Evolutionary conservation across 2,888 invertebrate species (phyloP).

Genomic region (Rhogogaster chlorosoma): DNA sequence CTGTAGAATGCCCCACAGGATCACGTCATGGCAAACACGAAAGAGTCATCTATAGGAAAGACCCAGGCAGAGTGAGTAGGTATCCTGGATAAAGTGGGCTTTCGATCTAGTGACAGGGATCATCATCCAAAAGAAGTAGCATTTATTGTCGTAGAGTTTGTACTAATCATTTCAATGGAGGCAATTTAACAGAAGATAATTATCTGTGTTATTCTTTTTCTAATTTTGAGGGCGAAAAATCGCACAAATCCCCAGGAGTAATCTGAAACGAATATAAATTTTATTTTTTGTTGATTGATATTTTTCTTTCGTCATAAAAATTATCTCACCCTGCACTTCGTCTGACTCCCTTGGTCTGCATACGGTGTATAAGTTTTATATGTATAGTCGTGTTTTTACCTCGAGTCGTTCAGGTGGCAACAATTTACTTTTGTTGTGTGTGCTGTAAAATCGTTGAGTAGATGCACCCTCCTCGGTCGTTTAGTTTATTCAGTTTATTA

Average conservation of each 20-base stretch:
- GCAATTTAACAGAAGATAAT: not conserved
- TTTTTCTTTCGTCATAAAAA: not conserved
- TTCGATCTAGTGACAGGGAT: not conserved
- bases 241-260: not conserved
- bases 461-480: slow-evolving; percentile 24
- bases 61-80: not conserved
- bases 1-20: slow-evolving; percentile 25
- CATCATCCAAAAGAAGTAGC: not conserved
- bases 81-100: not conserved
- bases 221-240: not conserved
- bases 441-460: slow-evolving; percentile 18
- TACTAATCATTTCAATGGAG: not conserved
- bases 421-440: not conserved
- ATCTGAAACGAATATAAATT: not conserved
- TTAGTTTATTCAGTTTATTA: slow-evolving; percentile 25
- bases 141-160: not conserved
- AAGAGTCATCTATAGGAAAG: slow-evolving; percentile 31
- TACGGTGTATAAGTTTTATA: not conserved
- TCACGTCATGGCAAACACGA: slow-evolving; percentile 31
- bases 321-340: not conserved
- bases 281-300: not conserved
- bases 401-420: slow-evolving; percentile 1
- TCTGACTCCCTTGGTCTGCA: not conserved
- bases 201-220: not conserved
- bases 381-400: slow-evolving; percentile 8